These are phyloP conservation scores for Alloplasta piceator DNA, from an alignment of 2,888 invertebrate species.

Conservation along the genomic window DNA sequence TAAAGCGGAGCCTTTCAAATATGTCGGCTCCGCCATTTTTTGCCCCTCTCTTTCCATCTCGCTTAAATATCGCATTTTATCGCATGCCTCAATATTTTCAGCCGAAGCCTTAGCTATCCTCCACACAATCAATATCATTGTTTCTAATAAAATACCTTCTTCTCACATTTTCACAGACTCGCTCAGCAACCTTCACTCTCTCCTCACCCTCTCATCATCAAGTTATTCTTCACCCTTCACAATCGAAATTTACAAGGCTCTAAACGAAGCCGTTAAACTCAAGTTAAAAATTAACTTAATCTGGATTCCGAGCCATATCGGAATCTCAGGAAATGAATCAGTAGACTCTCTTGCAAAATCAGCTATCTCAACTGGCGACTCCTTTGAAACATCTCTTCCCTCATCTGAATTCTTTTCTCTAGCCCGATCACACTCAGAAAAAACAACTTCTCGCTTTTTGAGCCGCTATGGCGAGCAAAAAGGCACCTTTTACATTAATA, in stretches of 20 bases:
- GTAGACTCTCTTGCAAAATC: too few relatives aligned
- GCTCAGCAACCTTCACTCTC: slow-evolving; percentile 23
- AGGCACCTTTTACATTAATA: too few relatives aligned
- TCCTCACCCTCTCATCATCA: background rate
- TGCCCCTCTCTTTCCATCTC: slow-evolving; percentile 28
- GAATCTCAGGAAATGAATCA: too few relatives aligned
- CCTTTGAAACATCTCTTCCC: too few relatives aligned
- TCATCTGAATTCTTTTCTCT: too few relatives aligned
- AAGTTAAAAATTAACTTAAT: background rate
- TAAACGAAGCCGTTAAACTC: background rate
- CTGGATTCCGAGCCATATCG: slow-evolving; percentile 31
- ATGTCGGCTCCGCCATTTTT: slow-evolving; percentile 40
- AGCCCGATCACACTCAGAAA: too few relatives aligned
- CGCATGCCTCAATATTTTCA: slow-evolving; percentile 52
- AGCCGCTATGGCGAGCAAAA: too few relatives aligned
- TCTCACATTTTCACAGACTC: slow-evolving; percentile 37
- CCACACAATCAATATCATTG: slow-evolving; percentile 7
- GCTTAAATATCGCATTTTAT: slow-evolving; percentile 10
- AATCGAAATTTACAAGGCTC: background rate
- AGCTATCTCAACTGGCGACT: too few relatives aligned
- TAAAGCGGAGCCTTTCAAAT: too few relatives aligned
- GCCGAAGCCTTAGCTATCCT: slow-evolving; percentile 49
- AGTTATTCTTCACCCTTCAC: slow-evolving; percentile 10
- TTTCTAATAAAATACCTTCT: slow-evolving; percentile 6
- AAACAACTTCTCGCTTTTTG: too few relatives aligned